A percentile compares a stretch with the other conserved stretches of the same genome.
Evolutionary conservation across 2,797 vertebrate species (phyloP).

Genomic region (Poecilia picta): DNA sequence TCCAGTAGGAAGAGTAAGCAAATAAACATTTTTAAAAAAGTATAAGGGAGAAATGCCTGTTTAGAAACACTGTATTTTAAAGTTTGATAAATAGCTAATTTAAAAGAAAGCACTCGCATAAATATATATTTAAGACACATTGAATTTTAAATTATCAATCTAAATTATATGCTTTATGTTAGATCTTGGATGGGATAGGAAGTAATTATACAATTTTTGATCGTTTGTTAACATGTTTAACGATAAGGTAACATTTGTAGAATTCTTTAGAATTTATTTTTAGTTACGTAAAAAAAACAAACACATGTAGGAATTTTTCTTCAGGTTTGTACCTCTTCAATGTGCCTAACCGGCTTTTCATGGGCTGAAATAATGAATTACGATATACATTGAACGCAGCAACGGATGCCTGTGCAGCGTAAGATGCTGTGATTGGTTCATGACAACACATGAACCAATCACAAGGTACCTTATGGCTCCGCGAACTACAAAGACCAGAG

Average conservation of each 20-base stretch:
- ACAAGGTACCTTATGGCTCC: neutral
- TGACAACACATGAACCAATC: neutral
- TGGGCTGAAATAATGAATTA: neutral
- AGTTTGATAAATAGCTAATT: too few relatives aligned
- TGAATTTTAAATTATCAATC: neutral
- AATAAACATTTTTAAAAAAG: too few relatives aligned
- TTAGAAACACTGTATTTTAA: too few relatives aligned
- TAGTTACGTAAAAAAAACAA: neutral
- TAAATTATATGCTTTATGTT: neutral
- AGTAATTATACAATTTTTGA: neutral
- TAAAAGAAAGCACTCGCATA: neutral
- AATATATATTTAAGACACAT: neutral
- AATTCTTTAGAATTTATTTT: neutral
- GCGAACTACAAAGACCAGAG: neutral
- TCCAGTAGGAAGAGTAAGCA: too few relatives aligned
- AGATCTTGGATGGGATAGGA: too few relatives aligned
- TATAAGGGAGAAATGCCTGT: too few relatives aligned
- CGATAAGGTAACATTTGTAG: neutral
- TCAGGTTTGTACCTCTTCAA: neutral
- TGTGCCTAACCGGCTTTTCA: neutral
- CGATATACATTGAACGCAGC: neutral
- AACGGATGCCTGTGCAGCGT: neutral
- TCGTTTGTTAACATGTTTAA: neutral
- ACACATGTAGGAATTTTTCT: neutral
- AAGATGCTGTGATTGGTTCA: neutral